These are phyloP conservation scores for Potamarius usumacintae DNA, from an alignment of 2,113 vertebrate species.

Conservation along the genomic window DNA sequence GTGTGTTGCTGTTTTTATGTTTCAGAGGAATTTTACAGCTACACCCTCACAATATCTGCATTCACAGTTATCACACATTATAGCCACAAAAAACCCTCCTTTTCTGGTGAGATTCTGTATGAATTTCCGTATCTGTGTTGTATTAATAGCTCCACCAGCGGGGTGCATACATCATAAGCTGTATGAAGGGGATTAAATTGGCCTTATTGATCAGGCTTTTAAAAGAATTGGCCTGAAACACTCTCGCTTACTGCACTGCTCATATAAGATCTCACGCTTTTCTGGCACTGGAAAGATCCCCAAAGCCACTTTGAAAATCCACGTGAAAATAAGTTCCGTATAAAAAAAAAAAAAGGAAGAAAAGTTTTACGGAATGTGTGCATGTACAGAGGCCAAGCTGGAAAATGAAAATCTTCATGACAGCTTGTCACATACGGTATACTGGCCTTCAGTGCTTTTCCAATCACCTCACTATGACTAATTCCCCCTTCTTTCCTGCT, in stretches of 20 bases:
- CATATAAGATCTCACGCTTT: conserved; percentile 28
- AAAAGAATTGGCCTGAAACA: conserved; percentile 64
- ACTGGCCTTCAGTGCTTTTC: background rate
- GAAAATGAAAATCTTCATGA: background rate
- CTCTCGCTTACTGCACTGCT: conserved; percentile 52
- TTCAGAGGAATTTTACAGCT: background rate
- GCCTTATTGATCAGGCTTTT: conserved; percentile 68
- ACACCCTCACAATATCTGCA: conserved; percentile 4
- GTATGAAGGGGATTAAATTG: conserved; percentile 64
- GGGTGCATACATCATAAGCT: conserved; percentile 50
- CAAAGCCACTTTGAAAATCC: conserved; percentile 24
- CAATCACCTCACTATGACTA: background rate
- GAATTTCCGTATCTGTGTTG: conserved; percentile 29
- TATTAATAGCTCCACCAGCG: conserved; percentile 19
- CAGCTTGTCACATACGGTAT: no score
- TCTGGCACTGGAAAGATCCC: conserved; percentile 37
- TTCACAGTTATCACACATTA: background rate
- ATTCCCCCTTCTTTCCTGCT: no score
- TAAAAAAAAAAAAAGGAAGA: background rate
- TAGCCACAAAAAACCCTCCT: background rate
- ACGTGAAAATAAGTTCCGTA: conserved; percentile 11
- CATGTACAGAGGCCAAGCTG: background rate
- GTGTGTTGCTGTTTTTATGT: background rate
- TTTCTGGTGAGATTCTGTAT: conserved; percentile 37
- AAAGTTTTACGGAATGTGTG: background rate